Conservation (phyloP, 2,797 vertebrate species). For the Sarcophilus harrisii region DNA sequence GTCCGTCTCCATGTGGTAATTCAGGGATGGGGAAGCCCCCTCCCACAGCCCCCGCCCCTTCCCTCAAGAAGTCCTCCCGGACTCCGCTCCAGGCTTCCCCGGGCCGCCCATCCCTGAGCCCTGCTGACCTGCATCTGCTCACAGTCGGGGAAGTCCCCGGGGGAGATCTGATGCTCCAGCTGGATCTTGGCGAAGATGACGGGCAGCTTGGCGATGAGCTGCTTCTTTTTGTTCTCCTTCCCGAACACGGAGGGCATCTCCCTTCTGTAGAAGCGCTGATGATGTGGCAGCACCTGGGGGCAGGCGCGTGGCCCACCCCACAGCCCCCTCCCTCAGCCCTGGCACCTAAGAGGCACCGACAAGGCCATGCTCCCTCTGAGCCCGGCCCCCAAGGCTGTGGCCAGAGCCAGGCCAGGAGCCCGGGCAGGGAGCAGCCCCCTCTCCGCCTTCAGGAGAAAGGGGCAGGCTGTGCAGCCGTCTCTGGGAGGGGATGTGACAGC, state of each 20-base stretch:
- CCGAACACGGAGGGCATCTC: conserved; percentile 96
- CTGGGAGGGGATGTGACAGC: too few species aligned
- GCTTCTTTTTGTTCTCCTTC: conserved; percentile 95
- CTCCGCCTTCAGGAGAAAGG: too few species aligned
- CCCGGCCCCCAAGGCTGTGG: too few species aligned
- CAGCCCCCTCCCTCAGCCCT: neutral
- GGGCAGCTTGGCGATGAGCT: conserved; percentile 92
- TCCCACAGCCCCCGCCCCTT: neutral
- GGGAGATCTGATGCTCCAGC: conserved; percentile 94
- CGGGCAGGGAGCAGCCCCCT: neutral
- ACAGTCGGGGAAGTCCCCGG: conserved; percentile 95
- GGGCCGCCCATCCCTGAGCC: rapidly evolving
- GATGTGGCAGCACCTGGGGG: conserved; percentile 94
- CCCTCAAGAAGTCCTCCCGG: rapidly evolving
- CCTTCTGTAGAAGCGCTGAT: conserved; percentile 95
- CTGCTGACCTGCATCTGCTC: conserved; percentile 94
- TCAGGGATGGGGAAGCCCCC: neutral
- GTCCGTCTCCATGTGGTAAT: neutral
- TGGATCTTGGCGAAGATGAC: conserved; percentile 96
- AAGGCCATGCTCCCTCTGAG: too few species aligned
- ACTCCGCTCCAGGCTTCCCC: neutral
- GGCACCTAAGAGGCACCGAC: neutral
- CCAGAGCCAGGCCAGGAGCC: neutral
- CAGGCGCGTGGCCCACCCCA: neutral
- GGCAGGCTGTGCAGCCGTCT: too few species aligned